Conservation (phyloP, 2,797 vertebrate genomes). For the Enteromius paludinosus region DNA sequence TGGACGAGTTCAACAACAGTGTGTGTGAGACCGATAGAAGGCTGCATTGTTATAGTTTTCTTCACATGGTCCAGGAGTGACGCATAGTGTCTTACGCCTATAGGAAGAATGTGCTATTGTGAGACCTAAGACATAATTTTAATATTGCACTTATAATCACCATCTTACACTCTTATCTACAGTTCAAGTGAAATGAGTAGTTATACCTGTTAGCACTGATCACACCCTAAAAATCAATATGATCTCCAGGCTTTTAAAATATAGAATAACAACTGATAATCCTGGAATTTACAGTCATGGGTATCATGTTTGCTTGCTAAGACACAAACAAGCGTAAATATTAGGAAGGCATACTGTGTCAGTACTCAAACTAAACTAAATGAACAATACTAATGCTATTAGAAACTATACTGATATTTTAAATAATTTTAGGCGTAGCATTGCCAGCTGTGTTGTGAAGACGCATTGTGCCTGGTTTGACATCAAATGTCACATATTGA, state of each 20-base stretch:
- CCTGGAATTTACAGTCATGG: neutral
- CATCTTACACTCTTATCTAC: neutral
- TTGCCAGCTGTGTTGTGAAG: neutral
- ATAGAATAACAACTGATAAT: neutral
- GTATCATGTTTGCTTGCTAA: neutral
- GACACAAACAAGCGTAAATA: neutral
- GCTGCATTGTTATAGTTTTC: neutral
- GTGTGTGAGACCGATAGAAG: slow-evolving; percentile 22
- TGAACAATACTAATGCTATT: neutral
- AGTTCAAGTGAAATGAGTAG: slow-evolving; percentile 10
- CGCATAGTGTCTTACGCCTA: neutral
- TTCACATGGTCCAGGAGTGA: neutral
- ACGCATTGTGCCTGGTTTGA: neutral
- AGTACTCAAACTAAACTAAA: neutral
- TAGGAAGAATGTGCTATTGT: neutral
- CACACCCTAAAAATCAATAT: slow-evolving; percentile 12
- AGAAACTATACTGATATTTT: neutral
- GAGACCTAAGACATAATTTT: neutral
- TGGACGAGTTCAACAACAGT: slow-evolving; percentile 31
- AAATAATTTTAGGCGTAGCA: neutral
- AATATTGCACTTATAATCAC: neutral
- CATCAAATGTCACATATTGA: neutral
- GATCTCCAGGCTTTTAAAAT: neutral
- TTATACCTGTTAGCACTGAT: neutral
- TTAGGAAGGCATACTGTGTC: neutral